Conservation (phyloP, 2,888 invertebrate genomes). For the Drosophila atroscutellata region DNA sequence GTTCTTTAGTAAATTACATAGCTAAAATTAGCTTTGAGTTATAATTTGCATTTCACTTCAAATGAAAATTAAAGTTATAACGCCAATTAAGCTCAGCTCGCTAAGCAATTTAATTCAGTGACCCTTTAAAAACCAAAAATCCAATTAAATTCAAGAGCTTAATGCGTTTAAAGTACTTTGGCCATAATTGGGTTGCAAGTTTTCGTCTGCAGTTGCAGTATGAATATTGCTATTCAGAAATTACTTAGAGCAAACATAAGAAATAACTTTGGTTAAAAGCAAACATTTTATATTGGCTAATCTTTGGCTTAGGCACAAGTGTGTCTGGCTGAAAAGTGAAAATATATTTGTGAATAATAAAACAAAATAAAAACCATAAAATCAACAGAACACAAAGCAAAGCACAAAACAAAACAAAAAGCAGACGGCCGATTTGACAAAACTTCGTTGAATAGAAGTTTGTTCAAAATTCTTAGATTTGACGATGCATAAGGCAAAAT, state of each 20-base stretch:
- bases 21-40: not conserved
- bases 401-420: not conserved
- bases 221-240: slow-evolving; percentile 43
- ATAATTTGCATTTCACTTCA: slow-evolving; percentile 12
- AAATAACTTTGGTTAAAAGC: slow-evolving; percentile 28
- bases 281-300: slow-evolving; percentile 38
- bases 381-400: slow-evolving; percentile 4
- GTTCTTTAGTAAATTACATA: not conserved
- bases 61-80: slow-evolving; percentile 27
- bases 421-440: slow-evolving; percentile 22
- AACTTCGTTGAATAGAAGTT: slow-evolving; percentile 23
- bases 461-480: slow-evolving; percentile 34
- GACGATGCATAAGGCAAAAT: slow-evolving; percentile 64
- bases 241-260: slow-evolving; percentile 22
- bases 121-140: slow-evolving; percentile 31
- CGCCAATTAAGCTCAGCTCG: slow-evolving; percentile 31
- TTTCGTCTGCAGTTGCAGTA: slow-evolving; percentile 6
- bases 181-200: slow-evolving; percentile 30
- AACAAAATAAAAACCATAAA: slow-evolving; percentile 16
- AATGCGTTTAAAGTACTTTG: slow-evolving; percentile 47
- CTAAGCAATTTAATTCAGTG: slow-evolving; percentile 43
- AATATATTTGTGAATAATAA: slow-evolving; percentile 33
- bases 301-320: slow-evolving; percentile 36
- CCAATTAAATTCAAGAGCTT: slow-evolving; percentile 55
- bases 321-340: slow-evolving; percentile 36